These are phyloP conservation scores for Zhuqinia jingwanae DNA, from an alignment of 2,888 invertebrate genomes.

Conservation along the genomic window DNA sequence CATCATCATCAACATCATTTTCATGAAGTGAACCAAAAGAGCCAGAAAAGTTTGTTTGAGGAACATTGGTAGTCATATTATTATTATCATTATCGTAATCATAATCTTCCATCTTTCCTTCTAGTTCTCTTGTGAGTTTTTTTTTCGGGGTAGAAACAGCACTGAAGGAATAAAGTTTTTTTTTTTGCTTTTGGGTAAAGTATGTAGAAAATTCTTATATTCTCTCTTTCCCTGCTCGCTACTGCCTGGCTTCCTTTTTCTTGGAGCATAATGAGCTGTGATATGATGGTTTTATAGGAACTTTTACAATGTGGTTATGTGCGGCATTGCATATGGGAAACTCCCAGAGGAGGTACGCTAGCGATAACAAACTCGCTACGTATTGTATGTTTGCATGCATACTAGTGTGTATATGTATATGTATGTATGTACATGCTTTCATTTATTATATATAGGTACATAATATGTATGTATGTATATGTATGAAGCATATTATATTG, in stretches of 20 bases:
- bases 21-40: slow-evolving; percentile 26
- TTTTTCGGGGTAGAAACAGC: not conserved
- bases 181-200: slow-evolving; percentile 39
- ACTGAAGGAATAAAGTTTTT: not conserved
- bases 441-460: no score
- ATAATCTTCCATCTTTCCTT: slow-evolving; percentile 48
- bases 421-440: slow-evolving; percentile 23
- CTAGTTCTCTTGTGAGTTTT: slow-evolving; percentile 8
- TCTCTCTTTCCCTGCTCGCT: slow-evolving; percentile 1
- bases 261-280: slow-evolving; percentile 67
- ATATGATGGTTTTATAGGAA: slow-evolving; percentile 64
- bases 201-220: not conserved
- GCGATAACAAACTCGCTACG: slow-evolving; percentile 48
- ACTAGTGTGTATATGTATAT: not conserved
- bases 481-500: not conserved
- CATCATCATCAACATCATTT: slow-evolving; percentile 31
- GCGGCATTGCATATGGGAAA: slow-evolving; percentile 48
- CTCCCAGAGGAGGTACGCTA: slow-evolving; percentile 62
- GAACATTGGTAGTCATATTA: slow-evolving; percentile 56
- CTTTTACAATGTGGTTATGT: slow-evolving; percentile 71
- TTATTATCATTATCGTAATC: slow-evolving; percentile 55
- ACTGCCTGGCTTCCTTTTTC: slow-evolving; percentile 24
- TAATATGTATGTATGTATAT: no score
- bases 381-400: slow-evolving; percentile 4
- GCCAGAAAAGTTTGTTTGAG: slow-evolving; percentile 14